These are phyloP conservation scores for Seladonia tumulorum DNA, from an alignment of 2,888 invertebrate genomes.

Conservation along the genomic window DNA sequence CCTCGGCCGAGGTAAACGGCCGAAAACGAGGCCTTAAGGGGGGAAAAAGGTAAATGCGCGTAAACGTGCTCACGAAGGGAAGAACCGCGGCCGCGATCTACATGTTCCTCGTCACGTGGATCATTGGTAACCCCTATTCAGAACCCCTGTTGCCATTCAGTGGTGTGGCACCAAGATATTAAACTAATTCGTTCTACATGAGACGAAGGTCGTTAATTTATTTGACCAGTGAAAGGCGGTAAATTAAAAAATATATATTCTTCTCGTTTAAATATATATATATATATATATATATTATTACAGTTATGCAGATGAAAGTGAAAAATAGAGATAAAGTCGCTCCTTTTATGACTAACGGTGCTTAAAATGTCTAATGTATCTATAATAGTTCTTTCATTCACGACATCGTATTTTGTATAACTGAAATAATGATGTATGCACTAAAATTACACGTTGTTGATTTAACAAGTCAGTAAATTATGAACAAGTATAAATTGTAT, in stretches of 20 bases:
- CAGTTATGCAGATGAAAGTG: too few species aligned
- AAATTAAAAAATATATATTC: too few species aligned
- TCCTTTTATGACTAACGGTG: background rate
- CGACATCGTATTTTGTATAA: background rate
- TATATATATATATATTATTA: too few species aligned
- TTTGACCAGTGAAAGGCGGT: too few species aligned
- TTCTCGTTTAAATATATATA: too few species aligned
- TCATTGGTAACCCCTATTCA: background rate
- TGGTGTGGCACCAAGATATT: too few species aligned
- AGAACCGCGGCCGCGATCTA: background rate
- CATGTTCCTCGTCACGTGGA: background rate
- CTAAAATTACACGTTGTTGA: background rate
- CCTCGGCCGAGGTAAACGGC: background rate
- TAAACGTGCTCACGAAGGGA: conserved; percentile 6
- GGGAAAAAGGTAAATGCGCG: conserved; percentile 10
- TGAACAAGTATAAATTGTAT: conserved; percentile 17
- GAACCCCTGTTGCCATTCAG: too few species aligned
- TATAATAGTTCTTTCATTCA: background rate
- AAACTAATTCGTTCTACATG: too few species aligned
- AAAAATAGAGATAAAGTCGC: background rate
- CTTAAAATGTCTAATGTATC: background rate
- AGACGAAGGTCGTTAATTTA: too few species aligned
- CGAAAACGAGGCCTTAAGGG: background rate
- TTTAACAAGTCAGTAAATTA: background rate
- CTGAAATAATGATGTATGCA: background rate